Conservation (phyloP, 2,797 vertebrate genomes). For the Xyrichtys novacula region DNA sequence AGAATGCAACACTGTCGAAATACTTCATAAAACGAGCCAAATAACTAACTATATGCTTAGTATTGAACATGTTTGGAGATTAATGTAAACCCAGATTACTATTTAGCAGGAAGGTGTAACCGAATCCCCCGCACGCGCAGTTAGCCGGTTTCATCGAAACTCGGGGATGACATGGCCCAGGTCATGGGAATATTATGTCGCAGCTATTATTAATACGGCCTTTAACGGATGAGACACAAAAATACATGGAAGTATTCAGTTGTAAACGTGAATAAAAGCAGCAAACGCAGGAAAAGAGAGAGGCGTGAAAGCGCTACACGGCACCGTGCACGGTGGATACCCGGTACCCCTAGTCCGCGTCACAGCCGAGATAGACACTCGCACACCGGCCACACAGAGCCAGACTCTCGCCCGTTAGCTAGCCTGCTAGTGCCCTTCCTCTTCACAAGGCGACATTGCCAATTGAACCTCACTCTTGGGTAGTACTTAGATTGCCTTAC, state of each 20-base stretch:
- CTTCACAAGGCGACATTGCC: not conserved
- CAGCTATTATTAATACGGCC: slow-evolving; percentile 80
- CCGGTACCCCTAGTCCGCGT: slow-evolving; percentile 20
- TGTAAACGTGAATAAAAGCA: slow-evolving; percentile 7
- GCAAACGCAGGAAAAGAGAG: slow-evolving; percentile 4
- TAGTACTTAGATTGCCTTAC: not conserved
- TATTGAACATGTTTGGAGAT: not conserved
- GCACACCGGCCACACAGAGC: slow-evolving; percentile 32
- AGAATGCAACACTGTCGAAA: not conserved
- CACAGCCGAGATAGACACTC: slow-evolving; percentile 48
- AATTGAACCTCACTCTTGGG: not conserved
- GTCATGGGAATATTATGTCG: slow-evolving; percentile 74
- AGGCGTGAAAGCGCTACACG: slow-evolving; percentile 20
- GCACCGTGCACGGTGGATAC: not conserved
- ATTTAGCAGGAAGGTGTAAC: slow-evolving; percentile 73
- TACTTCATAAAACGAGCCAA: not conserved
- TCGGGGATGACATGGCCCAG: slow-evolving; percentile 61
- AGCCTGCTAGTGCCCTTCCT: slow-evolving; percentile 13
- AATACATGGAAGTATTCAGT: slow-evolving; percentile 19
- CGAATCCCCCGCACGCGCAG: slow-evolving; percentile 74
- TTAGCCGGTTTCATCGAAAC: slow-evolving; percentile 83
- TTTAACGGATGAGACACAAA: slow-evolving; percentile 67
- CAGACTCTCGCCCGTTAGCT: slow-evolving; percentile 22
- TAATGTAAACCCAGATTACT: slow-evolving; percentile 58
- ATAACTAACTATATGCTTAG: not conserved